Evolutionary conservation across 53 echinoderm and acorn worm species (phyloP).

Genomic region (Stichopus horrens): DNA sequence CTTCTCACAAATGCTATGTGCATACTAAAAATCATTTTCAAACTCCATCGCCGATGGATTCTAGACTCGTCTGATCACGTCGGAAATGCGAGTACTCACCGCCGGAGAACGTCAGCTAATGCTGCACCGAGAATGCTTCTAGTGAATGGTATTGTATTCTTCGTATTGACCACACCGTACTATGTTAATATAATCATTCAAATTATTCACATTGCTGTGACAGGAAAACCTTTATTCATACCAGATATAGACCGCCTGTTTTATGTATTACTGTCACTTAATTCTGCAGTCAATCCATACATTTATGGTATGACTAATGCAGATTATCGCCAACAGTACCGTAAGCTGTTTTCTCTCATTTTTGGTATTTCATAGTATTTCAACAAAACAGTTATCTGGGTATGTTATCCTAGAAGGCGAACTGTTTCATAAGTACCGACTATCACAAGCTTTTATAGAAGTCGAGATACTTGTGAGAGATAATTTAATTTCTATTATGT

Average conservation of each 20-base stretch:
- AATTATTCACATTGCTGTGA: not conserved
- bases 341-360: not conserved
- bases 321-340: not conserved
- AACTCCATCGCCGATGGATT: not conserved
- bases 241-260: not conserved
- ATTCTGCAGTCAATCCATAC: constrained; percentile 16
- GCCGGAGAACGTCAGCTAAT: not conserved
- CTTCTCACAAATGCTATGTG: not conserved
- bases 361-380: too few relatives aligned
- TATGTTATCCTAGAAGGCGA: too few relatives aligned
- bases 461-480: too few relatives aligned
- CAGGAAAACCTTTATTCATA: too few relatives aligned
- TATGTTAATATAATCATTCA: not conserved
- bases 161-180: not conserved
- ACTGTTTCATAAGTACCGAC: too few relatives aligned
- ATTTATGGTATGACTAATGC: constrained; percentile 16
- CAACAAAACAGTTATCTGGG: too few relatives aligned
- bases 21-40: not conserved
- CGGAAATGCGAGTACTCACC: not conserved
- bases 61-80: not conserved
- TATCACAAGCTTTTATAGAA: too few relatives aligned
- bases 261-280: not conserved
- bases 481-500: too few relatives aligned
- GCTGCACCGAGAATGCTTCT: constrained; percentile 10
- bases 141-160: constrained; percentile 12